A percentile compares a stretch with the other conserved stretches of the same genome.
Conservation (phyloP, 2,888 invertebrate species). For the Lucinisca nassula region DNA sequence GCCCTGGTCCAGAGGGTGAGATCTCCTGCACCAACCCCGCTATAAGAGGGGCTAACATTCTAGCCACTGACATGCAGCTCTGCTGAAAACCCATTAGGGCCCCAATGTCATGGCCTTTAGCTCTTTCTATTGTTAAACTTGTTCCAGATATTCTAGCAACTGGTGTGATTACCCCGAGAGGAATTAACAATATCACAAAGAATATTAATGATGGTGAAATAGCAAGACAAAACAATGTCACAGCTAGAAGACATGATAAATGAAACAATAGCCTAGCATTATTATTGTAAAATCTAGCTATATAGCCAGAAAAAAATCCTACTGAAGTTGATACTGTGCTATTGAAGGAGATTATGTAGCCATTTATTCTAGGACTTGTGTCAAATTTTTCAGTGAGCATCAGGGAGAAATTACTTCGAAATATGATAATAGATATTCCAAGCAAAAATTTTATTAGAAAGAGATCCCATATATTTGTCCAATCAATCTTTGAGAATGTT, state of each 20-base stretch:
- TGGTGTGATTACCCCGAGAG: constrained; percentile 84
- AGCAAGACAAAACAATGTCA: constrained; percentile 70
- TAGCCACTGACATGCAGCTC: constrained; percentile 85
- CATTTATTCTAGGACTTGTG: constrained; percentile 80
- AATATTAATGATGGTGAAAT: constrained; percentile 77
- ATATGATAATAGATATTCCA: constrained; percentile 85
- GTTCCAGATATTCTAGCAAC: constrained; percentile 84
- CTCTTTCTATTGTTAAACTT: constrained; percentile 83
- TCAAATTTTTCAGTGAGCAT: constrained; percentile 82
- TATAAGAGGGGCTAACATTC: constrained; percentile 86
- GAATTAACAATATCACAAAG: constrained; percentile 78
- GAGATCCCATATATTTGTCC: constrained; percentile 86
- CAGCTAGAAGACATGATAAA: constrained; percentile 76
- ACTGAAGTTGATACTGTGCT: constrained; percentile 82
- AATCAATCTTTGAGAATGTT: constrained; percentile 79
- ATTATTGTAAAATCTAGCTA: constrained; percentile 79
- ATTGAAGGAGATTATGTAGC: constrained; percentile 86
- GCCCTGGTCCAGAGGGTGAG: constrained; percentile 84
- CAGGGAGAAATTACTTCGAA: constrained; percentile 85
- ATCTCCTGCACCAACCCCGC: constrained; percentile 85
- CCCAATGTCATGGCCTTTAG: constrained; percentile 80
- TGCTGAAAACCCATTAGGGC: constrained; percentile 86
- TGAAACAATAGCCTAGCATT: constrained; percentile 79
- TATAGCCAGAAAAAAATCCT: constrained; percentile 84
- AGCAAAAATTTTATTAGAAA: constrained; percentile 86